Evolutionary conservation across 2,888 invertebrate species (phyloP).

Genomic region (Chrysomela aeneicollis): DNA sequence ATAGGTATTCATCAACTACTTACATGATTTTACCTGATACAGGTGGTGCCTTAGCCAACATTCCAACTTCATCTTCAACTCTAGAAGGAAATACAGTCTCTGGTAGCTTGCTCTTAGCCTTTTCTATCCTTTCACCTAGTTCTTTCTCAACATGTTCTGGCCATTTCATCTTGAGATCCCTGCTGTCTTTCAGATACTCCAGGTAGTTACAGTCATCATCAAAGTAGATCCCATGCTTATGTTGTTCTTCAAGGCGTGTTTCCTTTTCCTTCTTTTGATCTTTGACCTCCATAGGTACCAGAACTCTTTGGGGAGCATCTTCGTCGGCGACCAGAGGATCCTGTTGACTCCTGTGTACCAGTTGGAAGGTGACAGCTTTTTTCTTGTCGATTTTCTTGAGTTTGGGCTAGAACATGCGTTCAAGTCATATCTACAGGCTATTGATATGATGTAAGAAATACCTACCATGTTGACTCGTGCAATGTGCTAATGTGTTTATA

Average conservation of each 20-base stretch:
- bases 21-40: slow-evolving; percentile 61
- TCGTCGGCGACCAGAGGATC: slow-evolving; percentile 92
- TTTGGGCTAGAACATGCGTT: slow-evolving; percentile 30
- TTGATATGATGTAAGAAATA: not conserved
- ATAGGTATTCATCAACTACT: not conserved
- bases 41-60: slow-evolving; percentile 83
- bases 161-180: slow-evolving; percentile 66
- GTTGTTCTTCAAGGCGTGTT: slow-evolving; percentile 74
- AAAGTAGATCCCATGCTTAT: slow-evolving; percentile 89
- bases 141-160: slow-evolving; percentile 51
- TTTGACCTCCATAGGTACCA: slow-evolving; percentile 68
- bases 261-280: slow-evolving; percentile 54
- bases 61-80: slow-evolving; percentile 84
- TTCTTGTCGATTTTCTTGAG: slow-evolving; percentile 84
- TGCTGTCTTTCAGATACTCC: slow-evolving; percentile 82
- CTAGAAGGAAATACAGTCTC: slow-evolving; percentile 52
- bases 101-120: slow-evolving; percentile 43
- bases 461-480: slow-evolving; percentile 18
- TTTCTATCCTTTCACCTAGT: slow-evolving; percentile 34
- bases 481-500: too few relatives aligned
- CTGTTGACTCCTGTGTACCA: slow-evolving; percentile 92
- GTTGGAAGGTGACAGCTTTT: slow-evolving; percentile 87
- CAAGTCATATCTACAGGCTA: slow-evolving; percentile 1
- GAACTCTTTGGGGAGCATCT: slow-evolving; percentile 86
- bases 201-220: slow-evolving; percentile 96